phyloP scores from a whole-genome alignment of 2,113 vertebrate genomes.

The Ptilonorhynchus violaceus region DNA sequence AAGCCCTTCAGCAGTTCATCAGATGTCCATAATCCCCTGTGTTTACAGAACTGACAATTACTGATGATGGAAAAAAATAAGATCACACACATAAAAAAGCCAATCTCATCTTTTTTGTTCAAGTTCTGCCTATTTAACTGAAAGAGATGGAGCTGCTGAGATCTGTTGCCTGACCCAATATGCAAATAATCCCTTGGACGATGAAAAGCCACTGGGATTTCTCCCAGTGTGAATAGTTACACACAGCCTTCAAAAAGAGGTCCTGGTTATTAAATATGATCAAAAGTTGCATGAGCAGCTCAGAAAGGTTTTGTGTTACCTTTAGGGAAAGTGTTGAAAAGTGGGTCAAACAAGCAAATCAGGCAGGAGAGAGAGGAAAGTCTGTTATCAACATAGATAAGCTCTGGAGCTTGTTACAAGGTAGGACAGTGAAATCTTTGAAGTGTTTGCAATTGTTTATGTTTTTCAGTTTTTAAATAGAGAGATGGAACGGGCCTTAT shows the following conservation, averaged over 20 bases:
- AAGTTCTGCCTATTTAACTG: neutral
- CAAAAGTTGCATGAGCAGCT: slow-evolving; percentile 24
- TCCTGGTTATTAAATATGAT: slow-evolving; percentile 38
- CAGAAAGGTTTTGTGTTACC: slow-evolving; percentile 37
- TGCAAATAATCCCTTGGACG: slow-evolving; percentile 51
- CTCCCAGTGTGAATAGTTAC: neutral
- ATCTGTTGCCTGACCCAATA: slow-evolving; percentile 49
- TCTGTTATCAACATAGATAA: neutral
- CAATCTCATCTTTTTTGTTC: neutral
- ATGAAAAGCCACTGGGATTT: slow-evolving; percentile 26
- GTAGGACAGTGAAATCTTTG: neutral
- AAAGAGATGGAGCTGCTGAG: neutral
- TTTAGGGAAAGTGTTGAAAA: slow-evolving; percentile 44
- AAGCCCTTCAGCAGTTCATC: neutral
- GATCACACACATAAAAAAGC: neutral
- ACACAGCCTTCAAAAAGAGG: slow-evolving; percentile 9
- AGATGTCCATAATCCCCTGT: neutral
- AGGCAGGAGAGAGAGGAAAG: neutral
- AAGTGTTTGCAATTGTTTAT: neutral
- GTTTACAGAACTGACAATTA: neutral
- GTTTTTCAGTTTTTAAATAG: neutral
- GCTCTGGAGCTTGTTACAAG: neutral
- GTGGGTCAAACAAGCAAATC: slow-evolving; percentile 21
- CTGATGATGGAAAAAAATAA: neutral
- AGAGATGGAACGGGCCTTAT: neutral